Percentiles rank a stretch among this genome's conserved stretches.
phyloP scores from a whole-genome alignment of 1,140 invertebrate species.

The Eueides isabella region DNA sequence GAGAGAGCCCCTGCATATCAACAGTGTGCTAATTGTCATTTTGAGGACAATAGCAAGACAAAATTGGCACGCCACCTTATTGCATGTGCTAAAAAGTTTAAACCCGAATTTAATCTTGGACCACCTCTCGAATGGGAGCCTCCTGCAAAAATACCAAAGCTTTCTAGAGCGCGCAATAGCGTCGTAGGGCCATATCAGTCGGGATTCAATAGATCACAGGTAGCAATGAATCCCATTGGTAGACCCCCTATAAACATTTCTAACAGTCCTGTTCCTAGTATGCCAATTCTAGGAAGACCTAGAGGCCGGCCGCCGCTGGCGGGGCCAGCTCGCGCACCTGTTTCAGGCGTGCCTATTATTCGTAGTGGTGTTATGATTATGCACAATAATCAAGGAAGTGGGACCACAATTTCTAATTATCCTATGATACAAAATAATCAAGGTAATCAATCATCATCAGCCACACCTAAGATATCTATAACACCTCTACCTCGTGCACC shows the following conservation, averaged over 20 bases:
- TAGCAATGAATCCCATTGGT: constrained; percentile 62
- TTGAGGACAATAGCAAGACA: constrained; percentile 96
- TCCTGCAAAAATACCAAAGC: constrained; percentile 93
- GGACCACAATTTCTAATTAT: constrained; percentile 72
- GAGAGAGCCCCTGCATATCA: constrained; percentile 94
- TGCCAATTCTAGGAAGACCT: constrained; percentile 65
- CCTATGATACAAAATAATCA: constrained; percentile 70
- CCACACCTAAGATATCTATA: constrained; percentile 93
- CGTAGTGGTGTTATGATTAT: constrained; percentile 77
- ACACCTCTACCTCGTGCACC: constrained; percentile 91
- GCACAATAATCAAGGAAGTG: constrained; percentile 70
- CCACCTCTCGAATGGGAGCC: constrained; percentile 95
- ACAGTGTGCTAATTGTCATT: constrained; percentile 96
- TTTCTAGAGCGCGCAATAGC: constrained; percentile 81
- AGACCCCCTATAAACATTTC: constrained; percentile 62
- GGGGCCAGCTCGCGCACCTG: constrained; percentile 55
- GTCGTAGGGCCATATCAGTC: constrained; percentile 67
- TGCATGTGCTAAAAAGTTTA: constrained; percentile 95
- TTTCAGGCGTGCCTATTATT: constrained; percentile 74
- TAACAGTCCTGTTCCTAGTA: constrained; percentile 51
- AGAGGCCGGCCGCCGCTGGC: constrained; percentile 70
- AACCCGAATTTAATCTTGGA: constrained; percentile 92
- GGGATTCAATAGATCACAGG: constrained; percentile 63
- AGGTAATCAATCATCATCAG: constrained; percentile 59
- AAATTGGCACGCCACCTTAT: constrained; percentile 94